Base-by-base conservation (phyloP, 2,888 invertebrate species). In the Arge pagana region DNA sequence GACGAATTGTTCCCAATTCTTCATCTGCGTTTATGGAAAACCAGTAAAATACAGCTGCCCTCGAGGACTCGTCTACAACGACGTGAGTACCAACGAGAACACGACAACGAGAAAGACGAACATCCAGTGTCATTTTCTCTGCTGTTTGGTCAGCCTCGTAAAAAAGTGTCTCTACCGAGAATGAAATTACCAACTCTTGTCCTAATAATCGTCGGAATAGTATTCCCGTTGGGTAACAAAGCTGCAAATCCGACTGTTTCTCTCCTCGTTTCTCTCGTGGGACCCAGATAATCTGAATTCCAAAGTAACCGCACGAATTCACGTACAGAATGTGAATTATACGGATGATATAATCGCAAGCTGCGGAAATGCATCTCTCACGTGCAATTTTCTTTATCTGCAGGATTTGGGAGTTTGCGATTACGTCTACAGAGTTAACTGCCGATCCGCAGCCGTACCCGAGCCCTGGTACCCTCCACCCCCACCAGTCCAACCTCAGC, bases 401-500 rank as follows among this genome's bases (percentile, higher is more conserved):
- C 73, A 86, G 86, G 74, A 77, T 42, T 71, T 84, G 3, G 84
- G 84, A 23, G 80, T 86, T 13, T 87, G 87, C 59, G 87, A 87
- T 67, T 87, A 84, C 60, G 78, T 80, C 0, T 73, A 80, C 37
- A 79, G 81, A 49, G 86, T 86, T 0, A 81, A 84, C 64, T 87
- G 86, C 61, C 74, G 72, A 56, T 78, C 77, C 6, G 64, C 70
- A 21, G 65, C 66, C 4, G 69, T 70, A 8, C 63, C 75, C 0
- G 50, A 48, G 19, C 68, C 71, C 0, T 40, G 60, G 59, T 50
- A 65, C 26, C 52, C 65, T 49, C 37, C 61, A 57, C 7, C 54
- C 54, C 63, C 3, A 49, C 54, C 33, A 42, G 56, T 58, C 18
- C 61, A 37, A 49, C 41, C 55, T 18, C 48, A 50, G 36, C 30